These are phyloP conservation scores for Chondrilla cf. caribensis DNA, from an alignment of 37 sponge, comb jelly and placozoan genomes.

Conservation along the genomic window DNA sequence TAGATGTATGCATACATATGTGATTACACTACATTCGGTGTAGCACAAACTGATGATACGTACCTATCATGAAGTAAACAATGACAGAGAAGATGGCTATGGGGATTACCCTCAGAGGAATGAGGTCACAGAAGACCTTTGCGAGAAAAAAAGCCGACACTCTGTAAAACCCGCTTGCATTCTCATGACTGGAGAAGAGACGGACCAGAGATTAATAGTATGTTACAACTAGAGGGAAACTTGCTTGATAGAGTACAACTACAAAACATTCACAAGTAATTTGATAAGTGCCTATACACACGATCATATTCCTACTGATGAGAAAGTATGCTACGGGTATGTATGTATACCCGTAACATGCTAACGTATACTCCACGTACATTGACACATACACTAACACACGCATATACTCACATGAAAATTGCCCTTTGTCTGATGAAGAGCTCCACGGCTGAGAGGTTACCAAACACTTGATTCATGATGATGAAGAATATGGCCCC, in stretches of 20 bases:
- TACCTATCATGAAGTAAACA: slow-evolving; percentile 79
- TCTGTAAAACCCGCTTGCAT: slow-evolving; percentile 78
- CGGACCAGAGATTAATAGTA: neutral
- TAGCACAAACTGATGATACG: too few species aligned
- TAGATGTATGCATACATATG: too few species aligned
- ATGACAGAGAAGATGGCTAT: slow-evolving; percentile 44
- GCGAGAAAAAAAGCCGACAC: slow-evolving; percentile 80
- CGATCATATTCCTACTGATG: too few species aligned
- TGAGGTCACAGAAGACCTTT: slow-evolving; percentile 55
- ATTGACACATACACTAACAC: too few species aligned
- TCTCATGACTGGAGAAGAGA: slow-evolving; percentile 60
- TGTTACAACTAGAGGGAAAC: too few species aligned
- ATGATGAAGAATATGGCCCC: slow-evolving; percentile 85
- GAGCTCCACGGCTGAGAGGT: slow-evolving; percentile 70
- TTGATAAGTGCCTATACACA: too few species aligned
- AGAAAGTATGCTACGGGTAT: too few species aligned
- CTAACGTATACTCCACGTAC: too few species aligned
- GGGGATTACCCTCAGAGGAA: slow-evolving; percentile 69
- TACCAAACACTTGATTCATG: slow-evolving; percentile 70
- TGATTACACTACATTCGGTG: too few species aligned
- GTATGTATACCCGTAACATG: too few species aligned
- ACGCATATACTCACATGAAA: slow-evolving; percentile 58
- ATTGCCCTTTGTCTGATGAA: slow-evolving; percentile 62
- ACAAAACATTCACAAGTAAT: too few species aligned
- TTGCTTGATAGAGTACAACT: too few species aligned